Evolutionary conservation across 2,888 invertebrate genomes (phyloP).

Genomic region (Xestia ashworthii): DNA sequence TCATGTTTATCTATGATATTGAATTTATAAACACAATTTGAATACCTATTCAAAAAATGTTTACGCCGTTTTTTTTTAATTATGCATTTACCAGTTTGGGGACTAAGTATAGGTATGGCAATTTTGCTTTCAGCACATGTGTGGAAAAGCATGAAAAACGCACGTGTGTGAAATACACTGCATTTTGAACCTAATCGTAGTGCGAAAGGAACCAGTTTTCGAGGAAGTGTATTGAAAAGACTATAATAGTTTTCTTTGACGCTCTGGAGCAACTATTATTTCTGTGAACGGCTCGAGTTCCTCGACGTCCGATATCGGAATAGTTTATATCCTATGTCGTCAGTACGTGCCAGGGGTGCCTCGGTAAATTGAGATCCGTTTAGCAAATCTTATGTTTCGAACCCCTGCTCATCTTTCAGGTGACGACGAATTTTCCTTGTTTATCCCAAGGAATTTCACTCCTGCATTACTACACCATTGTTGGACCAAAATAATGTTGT

Average conservation of each 20-base stretch:
- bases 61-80: too few relatives aligned
- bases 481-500: neutral
- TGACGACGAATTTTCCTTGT: constrained; percentile 8
- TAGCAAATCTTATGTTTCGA: constrained; percentile 60
- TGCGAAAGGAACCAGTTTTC: too few relatives aligned
- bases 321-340: constrained; percentile 83
- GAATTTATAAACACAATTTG: too few relatives aligned
- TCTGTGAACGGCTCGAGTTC: constrained; percentile 73
- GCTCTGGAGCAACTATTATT: constrained; percentile 72
- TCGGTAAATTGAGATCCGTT: constrained; percentile 71
- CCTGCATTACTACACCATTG: neutral
- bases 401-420: constrained; percentile 27
- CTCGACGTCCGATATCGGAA: constrained; percentile 81
- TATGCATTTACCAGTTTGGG: too few relatives aligned
- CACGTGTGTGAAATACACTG: too few relatives aligned
- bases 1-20: too few relatives aligned
- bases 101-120: too few relatives aligned
- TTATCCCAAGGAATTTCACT: neutral
- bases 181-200: too few relatives aligned
- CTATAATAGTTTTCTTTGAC: constrained; percentile 66
- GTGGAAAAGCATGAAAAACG: too few relatives aligned
- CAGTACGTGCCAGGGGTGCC: constrained; percentile 79
- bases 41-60: too few relatives aligned
- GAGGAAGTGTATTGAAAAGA: too few relatives aligned
- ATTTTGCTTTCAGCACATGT: too few relatives aligned